Conservation (phyloP, 2,113 vertebrate species). For the Nycticorax nycticorax region DNA sequence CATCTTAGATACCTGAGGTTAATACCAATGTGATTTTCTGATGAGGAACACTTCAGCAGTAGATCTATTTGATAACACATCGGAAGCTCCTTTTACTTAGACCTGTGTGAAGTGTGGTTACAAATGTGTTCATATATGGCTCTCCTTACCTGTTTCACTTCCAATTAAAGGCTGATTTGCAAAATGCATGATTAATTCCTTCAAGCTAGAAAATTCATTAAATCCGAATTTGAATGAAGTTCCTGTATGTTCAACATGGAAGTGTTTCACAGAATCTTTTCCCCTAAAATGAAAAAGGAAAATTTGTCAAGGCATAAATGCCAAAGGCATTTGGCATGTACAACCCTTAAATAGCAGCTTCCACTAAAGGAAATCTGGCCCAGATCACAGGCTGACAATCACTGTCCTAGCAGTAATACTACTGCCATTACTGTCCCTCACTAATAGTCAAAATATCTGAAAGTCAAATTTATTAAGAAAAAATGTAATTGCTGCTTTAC, state of each 20-base stretch:
- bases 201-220: conserved; percentile 86
- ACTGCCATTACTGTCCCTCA: background rate
- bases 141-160: conserved; percentile 89
- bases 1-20: background rate
- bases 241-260: conserved; percentile 83
- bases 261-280: conserved; percentile 96
- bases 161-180: conserved; percentile 96
- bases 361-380: background rate
- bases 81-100: background rate
- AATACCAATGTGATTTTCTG: background rate
- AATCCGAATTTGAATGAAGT: conserved; percentile 88
- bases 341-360: background rate
- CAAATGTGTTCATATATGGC: background rate
- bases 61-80: background rate
- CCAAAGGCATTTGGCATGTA: background rate
- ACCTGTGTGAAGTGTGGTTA: background rate
- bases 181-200: conserved; percentile 90
- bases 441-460: background rate
- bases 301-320: background rate
- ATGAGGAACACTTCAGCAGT: background rate
- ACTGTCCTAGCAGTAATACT: background rate
- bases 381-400: background rate
- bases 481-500: background rate
- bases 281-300: conserved; percentile 76
- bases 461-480: background rate